Base-by-base conservation (phyloP, 2,888 invertebrate genomes). In the Tinea semifulvella region DNA sequence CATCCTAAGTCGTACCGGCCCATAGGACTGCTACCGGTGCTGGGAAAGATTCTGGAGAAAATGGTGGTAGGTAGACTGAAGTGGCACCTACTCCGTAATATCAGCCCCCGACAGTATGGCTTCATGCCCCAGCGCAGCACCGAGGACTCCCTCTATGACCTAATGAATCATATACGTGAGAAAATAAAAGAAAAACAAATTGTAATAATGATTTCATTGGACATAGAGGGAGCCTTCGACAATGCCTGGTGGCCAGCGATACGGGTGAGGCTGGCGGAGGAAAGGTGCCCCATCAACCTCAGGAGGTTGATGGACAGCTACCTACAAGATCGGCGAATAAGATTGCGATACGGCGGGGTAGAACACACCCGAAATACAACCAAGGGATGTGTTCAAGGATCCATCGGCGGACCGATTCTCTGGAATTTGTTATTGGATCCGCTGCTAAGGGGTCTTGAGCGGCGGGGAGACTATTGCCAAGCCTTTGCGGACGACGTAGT, bases 301-400 rank as follows among this genome's bases (percentile, higher is more conserved):
- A 27, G 27, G 27, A 4, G n/a, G 27, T 10, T 35, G 16, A 22
- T 45, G 3, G 26, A 19, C n/a, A 40, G 28, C 27, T 39, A 40
- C 27, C 40, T 45, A 3, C 19, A 19, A 8, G 13, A 45, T 19
- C 40, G 50, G 10, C 10, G 7, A 10, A 44, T 50, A 4, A 39
- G 5, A 2, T 38, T 50, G 1, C 22, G 44, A 11, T 50, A 48
- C n/a, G 50, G 47, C 1, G 46, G 46, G 7, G 31, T 18, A 14
- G 48, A 47, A 8, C 1, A 14, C 22, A n/a, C 3, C 1, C 39
- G 28, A 7, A 17, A 1, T 8, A 47, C 46, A 0, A 43, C 10
- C 1, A 48, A 48, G 18, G 50, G 50, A 1, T 50, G 50, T 13
- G 27, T 47, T 1, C 48, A 49, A 6, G 48, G 48, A 22, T n/a